Conservation (phyloP, 2,113 vertebrate species). For the Oryzias melastigma region DNA sequence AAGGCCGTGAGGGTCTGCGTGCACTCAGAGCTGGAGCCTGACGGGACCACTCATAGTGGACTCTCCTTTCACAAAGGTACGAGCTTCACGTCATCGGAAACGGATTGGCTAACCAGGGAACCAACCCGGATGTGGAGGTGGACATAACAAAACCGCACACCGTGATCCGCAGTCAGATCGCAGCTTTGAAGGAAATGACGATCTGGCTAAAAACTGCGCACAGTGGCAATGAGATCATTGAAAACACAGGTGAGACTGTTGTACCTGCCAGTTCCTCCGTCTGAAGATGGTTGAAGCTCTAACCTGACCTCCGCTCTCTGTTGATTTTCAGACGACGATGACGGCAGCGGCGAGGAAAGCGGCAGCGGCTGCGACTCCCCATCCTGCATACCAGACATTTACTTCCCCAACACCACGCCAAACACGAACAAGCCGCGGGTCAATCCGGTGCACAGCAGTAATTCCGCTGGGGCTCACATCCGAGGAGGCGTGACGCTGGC, state of each 20-base stretch:
- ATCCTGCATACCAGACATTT: slow-evolving; percentile 80
- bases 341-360: slow-evolving; percentile 86
- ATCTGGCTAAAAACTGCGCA: slow-evolving; percentile 91
- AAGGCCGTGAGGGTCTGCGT: slow-evolving; percentile 4
- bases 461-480: slow-evolving; percentile 23
- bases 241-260: slow-evolving; percentile 80
- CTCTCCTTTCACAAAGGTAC: slow-evolving; percentile 77
- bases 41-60: neutral
- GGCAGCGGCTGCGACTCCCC: slow-evolving; percentile 89
- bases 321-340: slow-evolving; percentile 79
- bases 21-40: neutral
- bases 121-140: slow-evolving; percentile 93
- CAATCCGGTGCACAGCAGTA: neutral
- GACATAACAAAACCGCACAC: slow-evolving; percentile 91
- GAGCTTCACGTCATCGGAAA: slow-evolving; percentile 90
- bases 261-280: too few species aligned
- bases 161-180: slow-evolving; percentile 90
- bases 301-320: neutral
- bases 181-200: slow-evolving; percentile 89
- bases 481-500: slow-evolving; percentile 57
- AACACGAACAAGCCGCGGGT: slow-evolving; percentile 44
- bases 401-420: slow-evolving; percentile 76
- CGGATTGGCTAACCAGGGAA: slow-evolving; percentile 91
- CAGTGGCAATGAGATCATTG: slow-evolving; percentile 88
- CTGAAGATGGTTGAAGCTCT: too few species aligned